Conservation (phyloP, 2,797 vertebrate genomes). For the Morelia viridis region DNA sequence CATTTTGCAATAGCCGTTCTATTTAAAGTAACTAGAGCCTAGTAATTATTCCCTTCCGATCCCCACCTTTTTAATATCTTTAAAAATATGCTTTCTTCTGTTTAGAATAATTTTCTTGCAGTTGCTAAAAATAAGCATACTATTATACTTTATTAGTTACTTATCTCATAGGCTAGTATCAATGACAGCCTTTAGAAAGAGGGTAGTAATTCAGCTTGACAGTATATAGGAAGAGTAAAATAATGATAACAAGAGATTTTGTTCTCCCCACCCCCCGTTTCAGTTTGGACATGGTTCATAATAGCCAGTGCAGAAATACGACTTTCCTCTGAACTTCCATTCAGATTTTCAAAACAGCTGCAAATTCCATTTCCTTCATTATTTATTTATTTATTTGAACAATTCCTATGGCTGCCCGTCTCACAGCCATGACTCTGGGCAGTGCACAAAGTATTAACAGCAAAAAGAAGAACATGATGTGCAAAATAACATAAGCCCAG, state of each 20-base stretch:
- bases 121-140: background rate
- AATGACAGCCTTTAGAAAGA: background rate
- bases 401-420: too few relatives aligned
- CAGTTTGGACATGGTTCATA: background rate
- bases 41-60: background rate
- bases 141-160: background rate
- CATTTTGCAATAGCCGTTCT: background rate
- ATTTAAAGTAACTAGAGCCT: background rate
- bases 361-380: background rate
- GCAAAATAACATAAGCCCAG: too few relatives aligned
- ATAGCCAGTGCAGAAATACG: background rate
- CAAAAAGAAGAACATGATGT: too few relatives aligned
- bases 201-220: background rate
- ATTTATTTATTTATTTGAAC: background rate
- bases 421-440: too few relatives aligned
- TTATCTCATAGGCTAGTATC: background rate
- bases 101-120: background rate
- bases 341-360: background rate
- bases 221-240: background rate
- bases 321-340: background rate
- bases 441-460: too few relatives aligned
- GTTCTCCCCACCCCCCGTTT: background rate
- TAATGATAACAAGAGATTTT: background rate
- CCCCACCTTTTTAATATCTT: background rate
- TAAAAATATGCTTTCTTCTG: background rate